phyloP scores from a whole-genome alignment of 2,797 vertebrate species.

The Otus scops region DNA sequence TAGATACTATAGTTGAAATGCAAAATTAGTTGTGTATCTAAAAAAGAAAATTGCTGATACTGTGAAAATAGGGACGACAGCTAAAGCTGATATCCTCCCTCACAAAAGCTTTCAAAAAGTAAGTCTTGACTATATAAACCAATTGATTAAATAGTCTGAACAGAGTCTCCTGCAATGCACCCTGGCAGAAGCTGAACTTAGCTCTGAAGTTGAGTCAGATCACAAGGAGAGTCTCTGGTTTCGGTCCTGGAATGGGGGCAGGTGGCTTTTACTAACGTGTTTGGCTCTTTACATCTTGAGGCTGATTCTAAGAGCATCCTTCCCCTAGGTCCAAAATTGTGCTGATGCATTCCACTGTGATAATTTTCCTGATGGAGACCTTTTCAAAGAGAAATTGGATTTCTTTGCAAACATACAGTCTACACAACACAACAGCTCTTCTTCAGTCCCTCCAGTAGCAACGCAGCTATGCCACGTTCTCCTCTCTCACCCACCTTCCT shows the following conservation, averaged over 20 bases:
- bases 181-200: not conserved
- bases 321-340: not conserved
- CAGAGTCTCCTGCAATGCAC: not conserved
- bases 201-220: not conserved
- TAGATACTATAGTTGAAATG: not conserved
- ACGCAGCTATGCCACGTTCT: not conserved
- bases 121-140: not conserved
- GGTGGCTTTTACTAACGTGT: not conserved
- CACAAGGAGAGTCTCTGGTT: not conserved
- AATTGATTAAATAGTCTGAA: not conserved
- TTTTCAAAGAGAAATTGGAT: not conserved
- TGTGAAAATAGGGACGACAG: not conserved
- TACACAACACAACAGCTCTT: not conserved
- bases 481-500: not conserved
- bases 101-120: not conserved
- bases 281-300: fast-evolving
- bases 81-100: not conserved
- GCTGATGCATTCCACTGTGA: not conserved
- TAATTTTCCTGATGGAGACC: not conserved
- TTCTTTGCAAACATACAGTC: not conserved
- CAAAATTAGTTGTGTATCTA: not conserved
- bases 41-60: not conserved
- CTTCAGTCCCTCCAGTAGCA: not conserved
- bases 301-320: not conserved
- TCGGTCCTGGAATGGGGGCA: not conserved